A percentile compares a stretch with the other conserved stretches of the same genome.
Conservation (phyloP, 2,888 invertebrate genomes). For the Rhabditoides inermis region DNA sequence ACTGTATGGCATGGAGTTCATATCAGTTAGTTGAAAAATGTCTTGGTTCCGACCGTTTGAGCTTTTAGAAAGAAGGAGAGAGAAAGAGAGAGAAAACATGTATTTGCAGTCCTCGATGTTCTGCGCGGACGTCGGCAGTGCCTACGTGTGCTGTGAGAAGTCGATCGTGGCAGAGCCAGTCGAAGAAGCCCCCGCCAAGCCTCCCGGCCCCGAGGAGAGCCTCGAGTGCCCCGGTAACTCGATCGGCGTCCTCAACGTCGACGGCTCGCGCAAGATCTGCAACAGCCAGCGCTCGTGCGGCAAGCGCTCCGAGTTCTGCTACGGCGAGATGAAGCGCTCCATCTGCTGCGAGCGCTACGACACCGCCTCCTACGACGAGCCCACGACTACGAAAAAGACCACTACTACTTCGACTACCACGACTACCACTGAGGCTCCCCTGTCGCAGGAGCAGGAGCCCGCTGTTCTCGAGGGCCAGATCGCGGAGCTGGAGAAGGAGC, state of each 20-base stretch:
- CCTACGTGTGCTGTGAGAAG: conserved; percentile 42
- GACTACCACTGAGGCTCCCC: background rate
- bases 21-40: too few relatives aligned
- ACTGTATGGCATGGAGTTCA: too few relatives aligned
- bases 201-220: conserved; percentile 14
- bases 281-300: conserved; percentile 22
- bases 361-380: conserved; percentile 11
- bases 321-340: conserved; percentile 24
- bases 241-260: conserved; percentile 20
- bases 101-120: too few relatives aligned
- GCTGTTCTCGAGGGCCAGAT: too few relatives aligned
- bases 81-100: too few relatives aligned
- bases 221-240: conserved; percentile 25
- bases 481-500: too few relatives aligned
- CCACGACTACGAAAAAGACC: conserved; percentile 3
- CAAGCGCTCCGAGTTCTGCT: conserved; percentile 27
- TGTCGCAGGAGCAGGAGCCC: too few relatives aligned
- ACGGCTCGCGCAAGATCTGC: conserved; percentile 19
- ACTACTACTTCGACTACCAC: conserved; percentile 3
- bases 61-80: too few relatives aligned
- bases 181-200: conserved; percentile 9
- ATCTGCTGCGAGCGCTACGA: conserved; percentile 32
- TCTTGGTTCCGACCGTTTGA: too few relatives aligned
- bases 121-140: conserved; percentile 29
- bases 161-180: background rate